These are phyloP conservation scores for Mionectes macconnelli DNA, from an alignment of 2,113 vertebrate genomes.

Conservation along the genomic window DNA sequence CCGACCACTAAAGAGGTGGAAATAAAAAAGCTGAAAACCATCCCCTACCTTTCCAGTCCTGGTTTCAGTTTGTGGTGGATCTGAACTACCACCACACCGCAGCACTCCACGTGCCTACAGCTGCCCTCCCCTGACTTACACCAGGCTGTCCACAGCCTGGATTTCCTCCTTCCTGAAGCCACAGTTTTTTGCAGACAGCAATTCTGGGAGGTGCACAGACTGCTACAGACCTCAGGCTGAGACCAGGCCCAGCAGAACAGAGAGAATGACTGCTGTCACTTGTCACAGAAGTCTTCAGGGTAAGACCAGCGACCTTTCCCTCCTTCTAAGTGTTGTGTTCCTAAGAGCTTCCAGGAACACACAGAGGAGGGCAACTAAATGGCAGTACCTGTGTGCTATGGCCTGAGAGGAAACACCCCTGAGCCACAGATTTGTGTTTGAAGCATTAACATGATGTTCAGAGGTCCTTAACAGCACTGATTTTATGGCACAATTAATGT, in stretches of 20 bases:
- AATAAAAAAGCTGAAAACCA: neutral
- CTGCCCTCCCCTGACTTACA: fast-evolving
- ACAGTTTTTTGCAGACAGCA: neutral
- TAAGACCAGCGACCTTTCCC: neutral
- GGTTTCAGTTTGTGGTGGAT: neutral
- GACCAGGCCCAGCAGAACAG: neutral
- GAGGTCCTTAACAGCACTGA: neutral
- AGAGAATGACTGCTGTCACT: fast-evolving
- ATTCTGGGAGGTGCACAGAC: neutral
- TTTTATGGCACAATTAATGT: neutral
- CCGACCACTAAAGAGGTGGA: too few species aligned
- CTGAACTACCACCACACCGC: neutral
- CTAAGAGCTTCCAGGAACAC: neutral
- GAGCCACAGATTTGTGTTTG: neutral
- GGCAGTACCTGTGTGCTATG: fast-evolving
- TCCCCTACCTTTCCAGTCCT: neutral
- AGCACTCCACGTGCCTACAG: neutral
- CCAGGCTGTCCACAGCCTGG: neutral
- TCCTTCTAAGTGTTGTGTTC: neutral
- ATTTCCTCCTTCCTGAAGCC: neutral
- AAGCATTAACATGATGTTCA: neutral
- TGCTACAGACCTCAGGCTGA: neutral
- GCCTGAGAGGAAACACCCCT: neutral
- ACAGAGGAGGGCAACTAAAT: neutral
- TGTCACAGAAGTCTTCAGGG: fast-evolving